Evolutionary conservation across 2,888 invertebrate genomes (phyloP).

Genomic region (Conchocele bisecta): DNA sequence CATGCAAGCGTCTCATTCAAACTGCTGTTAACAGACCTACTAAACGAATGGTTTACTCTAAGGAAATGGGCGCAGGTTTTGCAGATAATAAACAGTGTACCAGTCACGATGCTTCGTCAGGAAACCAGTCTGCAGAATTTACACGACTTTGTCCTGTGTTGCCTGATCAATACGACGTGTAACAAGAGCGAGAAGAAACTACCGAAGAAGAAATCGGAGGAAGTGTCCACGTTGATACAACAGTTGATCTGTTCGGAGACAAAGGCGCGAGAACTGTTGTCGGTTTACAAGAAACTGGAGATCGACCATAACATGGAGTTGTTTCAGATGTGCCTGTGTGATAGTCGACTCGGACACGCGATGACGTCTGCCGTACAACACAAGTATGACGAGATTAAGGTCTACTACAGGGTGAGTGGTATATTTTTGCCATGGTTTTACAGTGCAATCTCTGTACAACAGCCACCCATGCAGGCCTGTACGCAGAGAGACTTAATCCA

Average conservation of each 20-base stretch:
- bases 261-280: conserved; percentile 69
- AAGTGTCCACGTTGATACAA: conserved; percentile 56
- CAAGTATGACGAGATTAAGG: conserved; percentile 66
- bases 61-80: conserved; percentile 72
- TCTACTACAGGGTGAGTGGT: conserved; percentile 71
- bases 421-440: no score
- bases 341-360: conserved; percentile 36
- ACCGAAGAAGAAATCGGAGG: conserved; percentile 39
- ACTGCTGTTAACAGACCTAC: conserved; percentile 64
- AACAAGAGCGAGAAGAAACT: conserved; percentile 18
- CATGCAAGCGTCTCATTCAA: conserved; percentile 71
- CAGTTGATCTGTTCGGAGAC: conserved; percentile 62
- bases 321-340: conserved; percentile 70
- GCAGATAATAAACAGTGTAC: conserved; percentile 69
- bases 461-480: no score
- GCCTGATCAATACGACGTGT: conserved; percentile 56
- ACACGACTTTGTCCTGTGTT: conserved; percentile 74
- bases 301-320: conserved; percentile 74
- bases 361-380: conserved; percentile 46
- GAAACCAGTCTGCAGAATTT: conserved; percentile 64
- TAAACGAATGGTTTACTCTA: conserved; percentile 64
- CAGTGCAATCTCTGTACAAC: no score
- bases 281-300: conserved; percentile 66
- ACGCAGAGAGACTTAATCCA: no score
- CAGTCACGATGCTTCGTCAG: conserved; percentile 61